Conservation (phyloP, 2,113 vertebrate genomes). For the Atlantisia rogersi region DNA sequence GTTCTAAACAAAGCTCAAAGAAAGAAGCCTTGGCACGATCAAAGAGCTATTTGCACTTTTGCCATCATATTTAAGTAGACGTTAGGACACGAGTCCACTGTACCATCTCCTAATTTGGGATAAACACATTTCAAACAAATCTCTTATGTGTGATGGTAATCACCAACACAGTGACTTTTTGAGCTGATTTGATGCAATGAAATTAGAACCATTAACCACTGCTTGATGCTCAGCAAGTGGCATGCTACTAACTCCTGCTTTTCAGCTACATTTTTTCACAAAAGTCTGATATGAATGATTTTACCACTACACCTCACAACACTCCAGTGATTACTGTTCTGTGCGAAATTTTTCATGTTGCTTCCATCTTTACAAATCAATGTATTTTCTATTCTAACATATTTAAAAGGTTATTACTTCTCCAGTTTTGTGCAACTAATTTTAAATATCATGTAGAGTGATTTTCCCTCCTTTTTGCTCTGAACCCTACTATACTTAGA, state of each 20-base stretch:
- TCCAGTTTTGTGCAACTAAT: fast-evolving
- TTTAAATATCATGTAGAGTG: not conserved
- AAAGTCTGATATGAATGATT: not conserved
- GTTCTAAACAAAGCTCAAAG: not conserved
- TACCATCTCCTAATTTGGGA: not conserved
- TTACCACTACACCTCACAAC: not conserved
- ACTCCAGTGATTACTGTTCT: not conserved
- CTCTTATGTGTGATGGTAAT: not conserved
- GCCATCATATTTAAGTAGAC: not conserved
- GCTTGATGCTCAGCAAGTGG: not conserved
- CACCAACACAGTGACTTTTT: not conserved
- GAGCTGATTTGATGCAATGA: not conserved
- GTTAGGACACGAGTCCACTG: not conserved
- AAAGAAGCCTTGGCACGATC: not conserved
- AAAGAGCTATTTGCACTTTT: not conserved
- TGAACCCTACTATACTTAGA: not conserved
- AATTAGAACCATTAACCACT: not conserved
- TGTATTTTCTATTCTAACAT: not conserved
- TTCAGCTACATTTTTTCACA: not conserved
- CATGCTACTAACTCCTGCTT: not conserved
- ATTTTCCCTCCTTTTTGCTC: not conserved
- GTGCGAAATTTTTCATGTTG: not conserved
- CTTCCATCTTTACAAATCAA: not conserved
- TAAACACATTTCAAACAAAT: not conserved
- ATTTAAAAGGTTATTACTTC: not conserved